Percentiles rank a stretch among this genome's conserved stretches.
Evolutionary conservation across 2,888 invertebrate species (phyloP).

Genomic region (Sinopyrophorus schimmeli): DNA sequence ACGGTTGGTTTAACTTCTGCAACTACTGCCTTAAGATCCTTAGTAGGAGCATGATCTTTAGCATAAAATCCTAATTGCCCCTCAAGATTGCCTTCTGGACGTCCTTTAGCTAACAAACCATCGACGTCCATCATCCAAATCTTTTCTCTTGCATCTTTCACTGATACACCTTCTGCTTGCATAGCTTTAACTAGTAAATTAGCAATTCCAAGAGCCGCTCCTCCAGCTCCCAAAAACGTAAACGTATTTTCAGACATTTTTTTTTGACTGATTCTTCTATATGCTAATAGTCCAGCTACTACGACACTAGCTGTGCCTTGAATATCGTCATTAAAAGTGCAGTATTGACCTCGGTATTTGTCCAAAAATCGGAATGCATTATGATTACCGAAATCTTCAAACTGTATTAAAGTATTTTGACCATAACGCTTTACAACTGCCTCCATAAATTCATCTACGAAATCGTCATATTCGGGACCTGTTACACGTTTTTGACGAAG

Average conservation of each 20-base stretch:
- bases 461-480: conserved; percentile 87
- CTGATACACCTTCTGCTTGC: conserved; percentile 60
- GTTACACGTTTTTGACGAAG: conserved; percentile 81
- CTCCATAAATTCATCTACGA: conserved; percentile 97
- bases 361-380: conserved; percentile 95
- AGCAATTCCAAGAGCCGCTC: conserved; percentile 46
- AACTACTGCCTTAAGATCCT: conserved; percentile 78
- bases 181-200: conserved; percentile 30
- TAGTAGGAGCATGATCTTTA: conserved; percentile 78
- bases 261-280: conserved; percentile 74
- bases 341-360: conserved; percentile 88
- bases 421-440: conserved; percentile 87
- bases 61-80: conserved; percentile 74
- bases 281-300: conserved; percentile 88
- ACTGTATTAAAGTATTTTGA: conserved; percentile 79
- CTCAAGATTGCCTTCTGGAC: conserved; percentile 67
- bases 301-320: conserved; percentile 86
- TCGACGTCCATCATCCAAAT: conserved; percentile 97
- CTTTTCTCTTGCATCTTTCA: conserved; percentile 77
- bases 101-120: conserved; percentile 78
- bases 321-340: conserved; percentile 99
- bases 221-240: conserved; percentile 89
- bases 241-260: conserved; percentile 85
- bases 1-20: conserved; percentile 83
- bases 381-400: conserved; percentile 94